These are phyloP conservation scores for Chymomyza costata DNA, from an alignment of 1,140 invertebrate species.

Conservation along the genomic window DNA sequence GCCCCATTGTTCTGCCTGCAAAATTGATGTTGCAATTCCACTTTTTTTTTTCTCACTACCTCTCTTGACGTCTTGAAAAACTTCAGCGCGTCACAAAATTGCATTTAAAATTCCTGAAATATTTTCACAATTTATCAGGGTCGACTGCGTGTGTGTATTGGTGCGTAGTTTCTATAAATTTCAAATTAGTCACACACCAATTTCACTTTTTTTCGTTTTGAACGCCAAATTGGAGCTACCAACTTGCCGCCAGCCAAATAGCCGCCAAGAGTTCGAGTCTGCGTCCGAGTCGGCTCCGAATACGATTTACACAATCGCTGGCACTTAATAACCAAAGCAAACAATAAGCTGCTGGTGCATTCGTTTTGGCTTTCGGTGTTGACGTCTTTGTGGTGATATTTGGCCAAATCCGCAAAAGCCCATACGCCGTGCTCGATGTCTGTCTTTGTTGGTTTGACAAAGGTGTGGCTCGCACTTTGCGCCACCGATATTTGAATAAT, in stretches of 20 bases:
- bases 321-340: conserved; percentile 44
- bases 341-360: conserved; percentile 36
- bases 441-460: no score
- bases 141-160: no score
- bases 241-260: no score
- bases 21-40: no score
- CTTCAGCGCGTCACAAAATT: conserved; percentile 9
- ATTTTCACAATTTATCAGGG: background rate
- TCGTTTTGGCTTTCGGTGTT: conserved; percentile 40
- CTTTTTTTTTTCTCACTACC: no score
- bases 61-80: no score
- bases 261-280: no score
- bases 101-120: conserved; percentile 21
- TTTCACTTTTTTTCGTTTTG: conserved; percentile 54
- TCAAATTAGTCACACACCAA: conserved; percentile 45
- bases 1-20: no score
- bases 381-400: background rate
- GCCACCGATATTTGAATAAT: no score
- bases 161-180: conserved; percentile 34
- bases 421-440: no score
- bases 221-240: conserved; percentile 39
- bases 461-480: no score
- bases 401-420: no score
- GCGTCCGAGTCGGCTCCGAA: conserved; percentile 18
- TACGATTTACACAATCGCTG: conserved; percentile 48